phyloP scores from a whole-genome alignment of 2,888 invertebrate genomes.

The Nemotelus nigrinus region DNA sequence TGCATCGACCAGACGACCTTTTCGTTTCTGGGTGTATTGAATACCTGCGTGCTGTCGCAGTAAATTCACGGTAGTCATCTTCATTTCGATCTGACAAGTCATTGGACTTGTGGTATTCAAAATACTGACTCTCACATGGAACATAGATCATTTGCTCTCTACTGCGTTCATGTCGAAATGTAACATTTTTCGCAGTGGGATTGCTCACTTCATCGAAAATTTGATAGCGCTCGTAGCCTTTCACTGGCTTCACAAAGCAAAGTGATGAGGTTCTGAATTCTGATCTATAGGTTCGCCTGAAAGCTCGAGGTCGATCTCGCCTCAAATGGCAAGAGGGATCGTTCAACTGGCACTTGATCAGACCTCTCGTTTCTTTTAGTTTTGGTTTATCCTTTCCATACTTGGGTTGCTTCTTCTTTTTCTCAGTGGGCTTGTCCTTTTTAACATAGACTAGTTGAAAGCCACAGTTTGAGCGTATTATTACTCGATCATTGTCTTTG shows the following conservation, averaged over 20 bases:
- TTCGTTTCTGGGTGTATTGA: not conserved
- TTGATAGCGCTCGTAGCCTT: too few relatives aligned
- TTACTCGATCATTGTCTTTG: not conserved
- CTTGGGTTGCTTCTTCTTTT: not conserved
- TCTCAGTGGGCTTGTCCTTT: not conserved
- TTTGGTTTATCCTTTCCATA: not conserved
- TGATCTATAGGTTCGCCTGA: not conserved
- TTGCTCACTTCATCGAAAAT: too few relatives aligned
- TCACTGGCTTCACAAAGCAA: not conserved
- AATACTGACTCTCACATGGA: not conserved
- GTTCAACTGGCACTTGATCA: slow-evolving; percentile 4
- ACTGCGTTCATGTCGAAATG: not conserved
- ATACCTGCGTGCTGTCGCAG: not conserved
- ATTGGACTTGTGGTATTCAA: not conserved
- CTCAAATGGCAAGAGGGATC: not conserved
- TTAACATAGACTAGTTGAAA: not conserved
- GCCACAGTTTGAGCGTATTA: not conserved
- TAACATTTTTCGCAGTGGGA: too few relatives aligned
- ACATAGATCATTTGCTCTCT: not conserved
- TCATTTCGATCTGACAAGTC: not conserved
- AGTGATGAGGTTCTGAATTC: slow-evolving; percentile 6
- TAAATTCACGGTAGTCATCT: not conserved
- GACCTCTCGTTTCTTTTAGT: not conserved
- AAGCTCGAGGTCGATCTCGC: not conserved
- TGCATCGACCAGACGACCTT: not conserved